Conservation (phyloP, 2,113 vertebrate species). For the Trematomus loennbergii region DNA sequence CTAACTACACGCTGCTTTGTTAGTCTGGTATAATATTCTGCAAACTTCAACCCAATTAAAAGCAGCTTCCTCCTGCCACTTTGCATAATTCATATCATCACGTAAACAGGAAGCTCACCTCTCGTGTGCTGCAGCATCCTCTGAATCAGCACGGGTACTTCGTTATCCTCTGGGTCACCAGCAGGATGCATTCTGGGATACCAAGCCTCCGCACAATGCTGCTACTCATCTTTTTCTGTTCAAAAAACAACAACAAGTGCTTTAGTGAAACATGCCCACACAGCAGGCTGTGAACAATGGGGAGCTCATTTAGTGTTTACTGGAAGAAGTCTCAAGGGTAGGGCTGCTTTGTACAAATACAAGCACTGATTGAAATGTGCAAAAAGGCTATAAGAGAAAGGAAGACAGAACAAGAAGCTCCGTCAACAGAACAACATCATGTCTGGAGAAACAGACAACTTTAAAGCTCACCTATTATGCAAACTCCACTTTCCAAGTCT, state of each 20-base stretch:
- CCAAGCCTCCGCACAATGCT: conserved; percentile 92
- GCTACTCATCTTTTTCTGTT: conserved; percentile 96
- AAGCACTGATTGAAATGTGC: conserved; percentile 7
- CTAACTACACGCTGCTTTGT: neutral
- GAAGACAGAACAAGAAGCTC: neutral
- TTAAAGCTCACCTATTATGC: too few species aligned
- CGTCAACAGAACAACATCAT: neutral
- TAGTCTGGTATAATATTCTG: neutral
- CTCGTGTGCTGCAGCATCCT: conserved; percentile 94
- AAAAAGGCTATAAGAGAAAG: conserved; percentile 16
- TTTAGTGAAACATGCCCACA: conserved; percentile 21
- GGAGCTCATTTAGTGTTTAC: neutral
- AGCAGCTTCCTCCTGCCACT: neutral
- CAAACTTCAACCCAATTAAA: neutral
- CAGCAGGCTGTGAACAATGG: conserved; percentile 34
- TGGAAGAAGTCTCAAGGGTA: neutral
- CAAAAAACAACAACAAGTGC: conserved; percentile 32
- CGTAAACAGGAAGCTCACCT: conserved; percentile 80
- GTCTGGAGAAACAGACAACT: conserved; percentile 4
- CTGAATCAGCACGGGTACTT: conserved; percentile 96
- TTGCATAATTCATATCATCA: neutral
- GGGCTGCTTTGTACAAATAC: neutral
- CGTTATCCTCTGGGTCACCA: conserved; percentile 97
- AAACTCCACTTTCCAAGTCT: too few species aligned
- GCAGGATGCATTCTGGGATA: conserved; percentile 95